Evolutionary conservation across 1,140 invertebrate genomes (phyloP), one percentile per base, ranked within the genome.

Genomic region (Drosophila grimshawi): DNA sequence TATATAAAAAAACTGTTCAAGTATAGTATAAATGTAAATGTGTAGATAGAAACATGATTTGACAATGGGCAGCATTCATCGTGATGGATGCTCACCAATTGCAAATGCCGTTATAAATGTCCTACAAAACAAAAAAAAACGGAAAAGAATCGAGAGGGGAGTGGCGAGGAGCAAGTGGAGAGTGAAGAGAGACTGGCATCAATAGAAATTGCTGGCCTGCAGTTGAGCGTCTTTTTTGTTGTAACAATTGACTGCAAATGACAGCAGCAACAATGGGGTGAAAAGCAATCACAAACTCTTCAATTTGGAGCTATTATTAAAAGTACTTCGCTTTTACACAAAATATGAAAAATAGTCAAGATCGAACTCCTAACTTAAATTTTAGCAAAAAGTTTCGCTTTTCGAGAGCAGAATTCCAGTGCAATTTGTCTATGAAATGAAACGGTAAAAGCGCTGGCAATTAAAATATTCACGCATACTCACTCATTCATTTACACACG

Each of bases 351-450:
- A 19, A 43, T 4, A 29, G 10, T 19, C 29, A n/a, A 65, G 41
- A 59, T 45, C 37, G 5, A 3, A 63, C 19, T 46, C 45, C 48
- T 19, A 5, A 49, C 45, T 60, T 70, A 62, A 39, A 66, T 19
- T 19, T 19, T 29, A 51, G 39, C 37, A 19, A 19, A 55, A 70
- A 43, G 11, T 46, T 37, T 11, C 32, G 1, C 19, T 19, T 19
- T 19, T 19, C 19, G 19, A 19, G 19, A 19, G 0, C 19, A 19
- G 19, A 19, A 19, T 19, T 19, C 19, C 19, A 86, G 75, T 77
- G 78, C 81, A 86, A 86, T 86, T 81, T 78, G 55, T 69, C 61
- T 81, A 85, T 85, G 78, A 78, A 86, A 81, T 60, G 56, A 52
- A 73, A 52, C 67, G 69, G 33, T 57, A 67, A 72, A 59, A 49